Evolutionary conservation across 2,113 vertebrate species (phyloP).

Genomic region (Python bivittatus): DNA sequence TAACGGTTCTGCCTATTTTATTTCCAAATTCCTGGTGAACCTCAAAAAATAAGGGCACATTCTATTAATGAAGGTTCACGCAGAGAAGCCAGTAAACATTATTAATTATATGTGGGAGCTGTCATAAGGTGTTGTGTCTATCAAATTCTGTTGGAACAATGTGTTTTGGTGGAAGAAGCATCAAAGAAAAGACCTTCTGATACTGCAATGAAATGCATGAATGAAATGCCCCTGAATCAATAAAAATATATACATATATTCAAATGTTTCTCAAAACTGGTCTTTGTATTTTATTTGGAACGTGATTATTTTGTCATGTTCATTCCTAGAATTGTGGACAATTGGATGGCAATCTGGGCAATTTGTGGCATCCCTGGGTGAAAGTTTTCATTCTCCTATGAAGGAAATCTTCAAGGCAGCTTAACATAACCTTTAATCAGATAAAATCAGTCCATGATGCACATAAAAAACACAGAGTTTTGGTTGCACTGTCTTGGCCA

Average conservation of each 20-base stretch:
- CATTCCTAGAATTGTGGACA: too few species aligned
- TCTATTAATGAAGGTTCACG: not conserved
- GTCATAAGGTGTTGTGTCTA: not conserved
- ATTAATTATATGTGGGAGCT: not conserved
- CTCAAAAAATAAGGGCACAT: not conserved
- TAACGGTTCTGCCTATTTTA: not conserved
- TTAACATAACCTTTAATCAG: too few species aligned
- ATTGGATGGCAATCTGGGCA: too few species aligned
- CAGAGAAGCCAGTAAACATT: not conserved
- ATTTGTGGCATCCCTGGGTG: not conserved
- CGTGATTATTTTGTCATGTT: not conserved
- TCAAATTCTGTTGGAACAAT: not conserved
- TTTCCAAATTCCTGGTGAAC: not conserved
- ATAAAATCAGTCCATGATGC: too few species aligned
- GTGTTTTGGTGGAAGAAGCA: not conserved
- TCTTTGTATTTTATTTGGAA: not conserved
- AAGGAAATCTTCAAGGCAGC: too few species aligned
- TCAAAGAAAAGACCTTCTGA: not conserved
- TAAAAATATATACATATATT: not conserved
- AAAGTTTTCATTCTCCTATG: too few species aligned
- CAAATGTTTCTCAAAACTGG: not conserved
- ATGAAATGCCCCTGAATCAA: not conserved
- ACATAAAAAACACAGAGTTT: too few species aligned
- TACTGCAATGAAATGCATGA: not conserved
- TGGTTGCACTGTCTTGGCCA: too few species aligned